phyloP scores from a whole-genome alignment of 2,113 vertebrate genomes.

The Vulpes vulpes region DNA sequence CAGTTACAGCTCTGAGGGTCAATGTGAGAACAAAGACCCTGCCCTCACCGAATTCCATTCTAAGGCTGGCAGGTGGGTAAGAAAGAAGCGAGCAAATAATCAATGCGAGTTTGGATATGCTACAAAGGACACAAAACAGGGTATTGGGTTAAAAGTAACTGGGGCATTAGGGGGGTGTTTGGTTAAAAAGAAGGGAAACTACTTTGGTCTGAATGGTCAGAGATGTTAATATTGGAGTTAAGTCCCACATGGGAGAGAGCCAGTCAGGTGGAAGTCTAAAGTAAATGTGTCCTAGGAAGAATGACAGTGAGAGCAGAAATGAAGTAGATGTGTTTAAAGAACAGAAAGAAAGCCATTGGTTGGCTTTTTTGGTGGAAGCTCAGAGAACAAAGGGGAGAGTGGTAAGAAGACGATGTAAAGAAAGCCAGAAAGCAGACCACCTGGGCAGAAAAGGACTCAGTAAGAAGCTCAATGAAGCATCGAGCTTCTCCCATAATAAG shows the following conservation, averaged over 20 bases:
- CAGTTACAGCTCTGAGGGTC: not conserved
- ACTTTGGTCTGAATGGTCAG: not conserved
- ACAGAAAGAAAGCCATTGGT: not conserved
- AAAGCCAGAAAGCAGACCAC: not conserved
- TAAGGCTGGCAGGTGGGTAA: not conserved
- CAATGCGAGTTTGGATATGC: not conserved
- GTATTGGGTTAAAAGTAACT: not conserved
- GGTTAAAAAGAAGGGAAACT: not conserved
- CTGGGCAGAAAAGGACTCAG: not conserved
- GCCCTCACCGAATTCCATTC: not conserved
- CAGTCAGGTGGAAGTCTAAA: not conserved
- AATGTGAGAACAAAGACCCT: not conserved
- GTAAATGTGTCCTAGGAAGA: not conserved
- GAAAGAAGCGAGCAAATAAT: not conserved
- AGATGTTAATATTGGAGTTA: not conserved
- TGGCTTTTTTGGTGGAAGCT: not conserved
- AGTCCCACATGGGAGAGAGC: not conserved
- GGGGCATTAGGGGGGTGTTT: not conserved
- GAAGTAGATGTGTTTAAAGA: not conserved
- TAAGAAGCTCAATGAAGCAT: fast-evolving
- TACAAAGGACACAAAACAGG: not conserved
- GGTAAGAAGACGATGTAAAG: too few species aligned
- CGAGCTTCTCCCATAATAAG: not conserved
- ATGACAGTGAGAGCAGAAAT: not conserved
- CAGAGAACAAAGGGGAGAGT: not conserved